Percentiles rank a stretch among this genome's conserved stretches.
Evolutionary conservation across 2,113 vertebrate genomes (phyloP).

Genomic region (Lathamus discolor): DNA sequence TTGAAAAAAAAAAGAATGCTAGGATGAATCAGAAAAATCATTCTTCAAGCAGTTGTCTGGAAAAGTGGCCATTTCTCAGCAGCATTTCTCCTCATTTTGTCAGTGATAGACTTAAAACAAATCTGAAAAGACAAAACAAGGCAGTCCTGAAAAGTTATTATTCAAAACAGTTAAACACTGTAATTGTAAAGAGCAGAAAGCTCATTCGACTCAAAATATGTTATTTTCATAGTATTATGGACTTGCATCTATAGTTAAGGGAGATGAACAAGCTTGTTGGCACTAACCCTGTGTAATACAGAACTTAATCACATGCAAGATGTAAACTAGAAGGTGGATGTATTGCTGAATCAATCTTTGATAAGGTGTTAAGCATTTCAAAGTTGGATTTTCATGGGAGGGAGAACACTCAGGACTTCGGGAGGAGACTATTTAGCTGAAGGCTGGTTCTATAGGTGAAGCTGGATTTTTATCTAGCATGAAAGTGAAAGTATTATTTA

Average conservation of each 20-base stretch:
- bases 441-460: background rate
- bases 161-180: background rate
- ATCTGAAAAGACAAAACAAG: background rate
- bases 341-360: background rate
- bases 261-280: background rate
- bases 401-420: background rate
- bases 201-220: background rate
- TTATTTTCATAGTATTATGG: background rate
- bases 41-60: constrained; percentile 27
- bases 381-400: background rate
- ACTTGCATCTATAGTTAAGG: background rate
- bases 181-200: background rate
- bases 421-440: background rate
- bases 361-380: background rate
- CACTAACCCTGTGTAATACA: background rate
- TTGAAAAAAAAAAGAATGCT: constrained; percentile 23
- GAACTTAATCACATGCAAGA: background rate
- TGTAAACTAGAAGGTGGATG: background rate
- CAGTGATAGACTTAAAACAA: background rate
- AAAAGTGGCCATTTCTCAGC: background rate
- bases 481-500: background rate
- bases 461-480: background rate
- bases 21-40: constrained; percentile 45
- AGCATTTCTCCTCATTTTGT: background rate
- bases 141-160: background rate